Conservation (phyloP, 2,888 invertebrate species). For the Fragum fragum region DNA sequence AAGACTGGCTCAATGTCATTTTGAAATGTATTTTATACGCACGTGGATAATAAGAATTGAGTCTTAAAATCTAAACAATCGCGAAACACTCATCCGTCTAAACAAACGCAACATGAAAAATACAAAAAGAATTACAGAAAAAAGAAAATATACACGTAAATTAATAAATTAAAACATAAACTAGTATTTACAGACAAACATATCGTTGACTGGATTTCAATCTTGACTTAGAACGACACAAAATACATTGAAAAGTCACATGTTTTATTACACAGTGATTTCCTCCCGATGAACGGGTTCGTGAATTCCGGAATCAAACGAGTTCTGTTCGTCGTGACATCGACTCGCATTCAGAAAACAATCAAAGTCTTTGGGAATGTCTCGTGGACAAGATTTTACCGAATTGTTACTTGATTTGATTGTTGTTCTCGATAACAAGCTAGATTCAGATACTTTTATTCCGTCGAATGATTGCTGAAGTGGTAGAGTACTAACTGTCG, state of each 20-base stretch:
- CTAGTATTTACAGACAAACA: constrained; percentile 15
- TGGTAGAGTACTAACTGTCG: constrained; percentile 49
- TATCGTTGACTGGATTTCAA: constrained; percentile 40
- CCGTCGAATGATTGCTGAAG: constrained; percentile 28
- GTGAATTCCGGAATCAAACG: constrained; percentile 78
- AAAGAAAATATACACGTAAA: background rate
- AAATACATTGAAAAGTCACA: background rate
- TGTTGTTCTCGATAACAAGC: background rate
- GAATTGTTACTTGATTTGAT: constrained; percentile 2
- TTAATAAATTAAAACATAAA: constrained; percentile 8
- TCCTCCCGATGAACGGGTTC: constrained; percentile 52
- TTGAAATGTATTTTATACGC: too few relatives aligned
- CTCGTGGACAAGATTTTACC: constrained; percentile 14
- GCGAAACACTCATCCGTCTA: too few relatives aligned
- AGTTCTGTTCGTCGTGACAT: constrained; percentile 71
- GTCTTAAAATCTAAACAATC: too few relatives aligned
- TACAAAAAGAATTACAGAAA: background rate
- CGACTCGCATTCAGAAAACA: constrained; percentile 32
- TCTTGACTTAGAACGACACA: constrained; percentile 25
- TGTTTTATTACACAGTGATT: constrained; percentile 38
- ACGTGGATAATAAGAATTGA: too few relatives aligned
- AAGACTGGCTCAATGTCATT: too few relatives aligned
- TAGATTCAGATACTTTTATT: constrained; percentile 6
- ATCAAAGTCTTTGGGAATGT: constrained; percentile 37
- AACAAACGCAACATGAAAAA: background rate